Base-by-base conservation (phyloP, 2,113 vertebrate species). In the Lutjanus erythropterus region DNA sequence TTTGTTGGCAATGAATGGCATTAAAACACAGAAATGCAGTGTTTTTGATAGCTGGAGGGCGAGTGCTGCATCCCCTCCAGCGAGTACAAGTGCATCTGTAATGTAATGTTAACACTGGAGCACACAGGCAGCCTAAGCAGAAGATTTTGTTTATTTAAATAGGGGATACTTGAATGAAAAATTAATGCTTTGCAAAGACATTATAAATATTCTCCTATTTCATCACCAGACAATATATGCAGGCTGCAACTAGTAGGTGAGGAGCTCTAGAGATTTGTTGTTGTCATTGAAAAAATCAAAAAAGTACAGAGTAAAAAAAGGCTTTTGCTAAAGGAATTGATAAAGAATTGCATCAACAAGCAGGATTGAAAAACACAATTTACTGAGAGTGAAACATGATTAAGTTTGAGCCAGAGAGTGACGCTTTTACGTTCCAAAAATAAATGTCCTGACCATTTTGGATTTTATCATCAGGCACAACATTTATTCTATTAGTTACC, bases 81-180 rank as follows among this genome's bases (percentile, higher is more conserved):
- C 75, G 15, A 68, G 15, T 14, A 70, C 37, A 61, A 80, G 42
- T 4, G 53, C 59, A 69, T 72, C 39, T 47, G 71, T 56, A 53
- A 61, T 52, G 59, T 39, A 16, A 39, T 41, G 37, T 59, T 50
- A 70, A 66, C 37, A 37, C 52, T 25, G 55, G 18, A 55, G 73
- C 14, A 41, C 47, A 41, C 21, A 9, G 41, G 46, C 9, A 25
- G 23, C 50, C 59, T 59, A 1, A 12, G 39, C 56, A 37, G 9
- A 53, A 53, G 39, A 41, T 46, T 66, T 31, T 14, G 39, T 78
- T 52, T n/a, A 55, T 85, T 75, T 31, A 72, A 75, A 69, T 8
- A 41, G 1, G 1, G 8, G 29, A 59, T 21, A 35, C 27, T 42
- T 29, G 12, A 12, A 75, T 84, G 0, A 29, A 66, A 72, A 64